These are phyloP conservation scores for Pollicipes pollicipes DNA, from an alignment of 1,140 invertebrate species.

Conservation along the genomic window DNA sequence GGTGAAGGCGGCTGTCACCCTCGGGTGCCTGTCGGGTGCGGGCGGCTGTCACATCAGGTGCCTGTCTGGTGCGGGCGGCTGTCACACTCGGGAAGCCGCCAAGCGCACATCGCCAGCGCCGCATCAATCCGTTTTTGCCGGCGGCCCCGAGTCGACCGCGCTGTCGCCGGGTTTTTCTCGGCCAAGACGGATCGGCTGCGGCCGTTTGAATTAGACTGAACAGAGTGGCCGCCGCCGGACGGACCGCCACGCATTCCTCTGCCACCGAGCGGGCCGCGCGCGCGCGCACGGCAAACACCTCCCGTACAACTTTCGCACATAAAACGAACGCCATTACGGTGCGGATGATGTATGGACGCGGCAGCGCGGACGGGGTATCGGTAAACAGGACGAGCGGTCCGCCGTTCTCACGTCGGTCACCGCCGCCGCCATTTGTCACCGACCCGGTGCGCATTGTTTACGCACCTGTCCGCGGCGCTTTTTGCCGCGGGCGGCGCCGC, in stretches of 20 bases:
- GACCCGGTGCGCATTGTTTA: neutral
- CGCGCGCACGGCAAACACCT: neutral
- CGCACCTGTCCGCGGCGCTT: neutral
- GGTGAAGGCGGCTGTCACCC: too few species aligned
- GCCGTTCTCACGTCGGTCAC: neutral
- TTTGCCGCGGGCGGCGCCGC: neutral
- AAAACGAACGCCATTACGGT: neutral
- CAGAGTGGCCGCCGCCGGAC: too few species aligned
- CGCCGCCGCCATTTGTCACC: neutral
- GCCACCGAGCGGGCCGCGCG: too few species aligned
- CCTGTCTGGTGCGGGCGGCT: neutral
- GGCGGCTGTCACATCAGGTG: too few species aligned
- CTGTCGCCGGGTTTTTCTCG: neutral
- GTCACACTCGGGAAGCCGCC: neutral
- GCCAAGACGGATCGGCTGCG: neutral
- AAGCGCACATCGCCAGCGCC: too few species aligned
- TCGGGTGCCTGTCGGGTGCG: too few species aligned
- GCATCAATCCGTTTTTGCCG: neutral
- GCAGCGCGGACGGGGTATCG: neutral
- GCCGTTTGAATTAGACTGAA: neutral
- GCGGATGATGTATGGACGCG: neutral
- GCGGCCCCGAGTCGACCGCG: too few species aligned
- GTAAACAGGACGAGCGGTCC: neutral
- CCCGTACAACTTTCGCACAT: neutral
- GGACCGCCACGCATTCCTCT: too few species aligned